These are phyloP conservation scores for Drosophila bipectinata DNA, from an alignment of 1,140 invertebrate species.

Conservation along the genomic window DNA sequence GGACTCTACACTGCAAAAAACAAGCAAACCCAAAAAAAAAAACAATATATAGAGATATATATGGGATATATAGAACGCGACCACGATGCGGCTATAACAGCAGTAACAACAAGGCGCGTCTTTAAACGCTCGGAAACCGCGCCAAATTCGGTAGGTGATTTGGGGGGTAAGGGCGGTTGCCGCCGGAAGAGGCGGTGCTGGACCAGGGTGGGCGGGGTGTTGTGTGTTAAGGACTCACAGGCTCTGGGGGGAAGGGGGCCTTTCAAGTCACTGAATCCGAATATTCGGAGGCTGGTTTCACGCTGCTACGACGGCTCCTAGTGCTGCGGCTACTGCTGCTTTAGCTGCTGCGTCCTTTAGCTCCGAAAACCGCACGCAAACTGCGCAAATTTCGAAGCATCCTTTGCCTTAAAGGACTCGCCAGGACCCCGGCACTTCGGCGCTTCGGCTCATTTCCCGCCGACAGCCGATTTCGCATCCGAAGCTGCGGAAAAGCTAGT, in stretches of 20 bases:
- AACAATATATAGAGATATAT: not conserved
- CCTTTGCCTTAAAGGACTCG: constrained; percentile 72
- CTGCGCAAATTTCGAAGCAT: constrained; percentile 74
- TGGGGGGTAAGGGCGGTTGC: not conserved
- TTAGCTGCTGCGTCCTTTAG: constrained; percentile 69
- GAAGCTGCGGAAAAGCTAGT: constrained; percentile 1
- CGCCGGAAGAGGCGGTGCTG: not conserved
- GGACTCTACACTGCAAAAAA: constrained; percentile 28
- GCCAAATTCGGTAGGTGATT: constrained; percentile 10
- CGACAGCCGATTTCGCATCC: not conserved
- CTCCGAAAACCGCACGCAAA: constrained; percentile 78
- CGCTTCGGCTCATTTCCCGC: constrained; percentile 13
- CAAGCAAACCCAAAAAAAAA: constrained; percentile 14
- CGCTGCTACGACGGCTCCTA: not conserved
- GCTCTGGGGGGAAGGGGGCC: not conserved
- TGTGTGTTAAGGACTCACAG: not conserved
- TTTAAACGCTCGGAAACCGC: constrained; percentile 20
- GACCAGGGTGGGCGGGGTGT: not conserved
- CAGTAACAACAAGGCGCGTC: not conserved
- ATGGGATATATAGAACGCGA: not conserved
- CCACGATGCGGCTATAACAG: constrained; percentile 5
- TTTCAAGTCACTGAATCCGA: constrained; percentile 6
- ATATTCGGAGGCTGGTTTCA: constrained; percentile 16
- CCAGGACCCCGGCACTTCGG: constrained; percentile 24
- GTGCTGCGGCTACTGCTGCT: constrained; percentile 33